Evolutionary conservation across 2,113 vertebrate genomes (phyloP).

Genomic region (Myocastor coypus): DNA sequence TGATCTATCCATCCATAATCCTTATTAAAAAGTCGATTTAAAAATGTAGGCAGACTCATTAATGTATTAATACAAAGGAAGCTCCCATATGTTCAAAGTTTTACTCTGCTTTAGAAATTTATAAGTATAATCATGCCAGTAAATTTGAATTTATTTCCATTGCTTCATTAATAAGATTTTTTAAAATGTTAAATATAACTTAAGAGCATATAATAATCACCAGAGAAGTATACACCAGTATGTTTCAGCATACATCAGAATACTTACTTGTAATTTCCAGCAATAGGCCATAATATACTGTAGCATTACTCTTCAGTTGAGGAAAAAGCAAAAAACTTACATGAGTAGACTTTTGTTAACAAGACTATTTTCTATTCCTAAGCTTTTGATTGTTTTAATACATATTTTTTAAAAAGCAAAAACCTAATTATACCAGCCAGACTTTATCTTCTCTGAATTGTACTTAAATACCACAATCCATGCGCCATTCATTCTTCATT

Average conservation of each 20-base stretch:
- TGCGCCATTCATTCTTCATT: slow-evolving; percentile 39
- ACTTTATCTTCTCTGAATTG: slow-evolving; percentile 28
- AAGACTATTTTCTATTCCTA: slow-evolving; percentile 64
- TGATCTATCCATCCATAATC: neutral
- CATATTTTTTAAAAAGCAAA: neutral
- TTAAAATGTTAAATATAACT: slow-evolving; percentile 44
- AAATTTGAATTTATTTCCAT: slow-evolving; percentile 44
- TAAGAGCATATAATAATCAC: slow-evolving; percentile 35
- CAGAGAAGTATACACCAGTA: neutral
- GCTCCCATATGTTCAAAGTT: slow-evolving; percentile 19
- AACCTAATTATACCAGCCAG: slow-evolving; percentile 36
- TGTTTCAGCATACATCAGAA: neutral
- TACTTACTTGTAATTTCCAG: slow-evolving; percentile 72
- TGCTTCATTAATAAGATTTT: slow-evolving; percentile 32
- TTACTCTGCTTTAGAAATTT: slow-evolving; percentile 53
- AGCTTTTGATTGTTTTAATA: slow-evolving; percentile 27
- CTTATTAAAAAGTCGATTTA: slow-evolving; percentile 12
- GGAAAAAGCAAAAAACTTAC: slow-evolving; percentile 69
- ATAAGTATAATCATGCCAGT: slow-evolving; percentile 48
- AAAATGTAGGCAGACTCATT: neutral
- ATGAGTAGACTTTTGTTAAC: slow-evolving; percentile 38
- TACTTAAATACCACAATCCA: slow-evolving; percentile 65
- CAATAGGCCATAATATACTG: slow-evolving; percentile 69
- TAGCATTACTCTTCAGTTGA: slow-evolving; percentile 63
- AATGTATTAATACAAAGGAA: slow-evolving; percentile 49